phyloP scores from a whole-genome alignment of 2,113 vertebrate species.

The Pituophis catenifer region DNA sequence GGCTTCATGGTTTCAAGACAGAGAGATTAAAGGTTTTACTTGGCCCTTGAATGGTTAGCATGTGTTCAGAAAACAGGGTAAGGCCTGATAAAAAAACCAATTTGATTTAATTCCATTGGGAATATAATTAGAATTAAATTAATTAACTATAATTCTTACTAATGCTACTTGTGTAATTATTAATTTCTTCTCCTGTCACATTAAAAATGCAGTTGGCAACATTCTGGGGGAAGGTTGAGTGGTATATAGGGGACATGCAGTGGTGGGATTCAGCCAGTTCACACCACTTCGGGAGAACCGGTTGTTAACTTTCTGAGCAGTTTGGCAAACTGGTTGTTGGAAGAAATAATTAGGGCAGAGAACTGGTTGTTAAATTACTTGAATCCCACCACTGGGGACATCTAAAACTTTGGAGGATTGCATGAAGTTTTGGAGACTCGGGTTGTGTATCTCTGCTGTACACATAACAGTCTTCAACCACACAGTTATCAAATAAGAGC shows the following conservation, averaged over 20 bases:
- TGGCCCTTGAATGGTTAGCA: not conserved
- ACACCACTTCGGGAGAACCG: no score
- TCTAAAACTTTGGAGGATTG: not conserved
- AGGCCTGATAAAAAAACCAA: not conserved
- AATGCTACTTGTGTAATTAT: not conserved
- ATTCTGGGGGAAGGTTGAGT: not conserved
- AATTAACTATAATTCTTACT: not conserved
- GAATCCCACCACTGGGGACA: not conserved
- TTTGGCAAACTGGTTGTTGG: no score
- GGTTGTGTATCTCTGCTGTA: not conserved
- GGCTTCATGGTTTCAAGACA: no score
- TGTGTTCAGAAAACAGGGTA: not conserved
- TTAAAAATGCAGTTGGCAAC: not conserved
- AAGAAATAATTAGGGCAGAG: no score
- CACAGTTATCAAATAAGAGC: not conserved
- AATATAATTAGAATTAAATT: not conserved
- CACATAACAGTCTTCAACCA: not conserved
- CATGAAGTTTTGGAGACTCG: not conserved
- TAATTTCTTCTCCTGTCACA: not conserved
- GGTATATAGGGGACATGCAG: no score
- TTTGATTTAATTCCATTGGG: not conserved
- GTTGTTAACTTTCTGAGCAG: no score
- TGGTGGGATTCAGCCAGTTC: no score
- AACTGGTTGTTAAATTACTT: no score
- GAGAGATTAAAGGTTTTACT: no score